phyloP scores from a whole-genome alignment of 2,888 invertebrate genomes.

The Drosophila planitibia region DNA sequence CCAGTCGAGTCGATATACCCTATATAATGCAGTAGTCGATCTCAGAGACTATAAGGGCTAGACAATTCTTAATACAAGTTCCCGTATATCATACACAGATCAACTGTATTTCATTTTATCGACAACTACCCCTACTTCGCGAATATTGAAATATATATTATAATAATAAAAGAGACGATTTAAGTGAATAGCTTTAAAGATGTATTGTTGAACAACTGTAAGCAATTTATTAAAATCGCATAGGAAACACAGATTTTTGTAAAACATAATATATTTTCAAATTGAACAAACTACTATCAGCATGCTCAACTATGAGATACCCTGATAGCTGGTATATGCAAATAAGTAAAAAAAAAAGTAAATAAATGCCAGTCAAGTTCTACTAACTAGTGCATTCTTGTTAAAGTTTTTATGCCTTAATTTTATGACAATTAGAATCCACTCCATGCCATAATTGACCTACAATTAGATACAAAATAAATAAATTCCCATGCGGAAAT shows the following conservation, averaged over 20 bases:
- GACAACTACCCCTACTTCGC: background rate
- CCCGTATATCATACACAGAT: background rate
- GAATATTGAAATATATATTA: background rate
- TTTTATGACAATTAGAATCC: constrained; percentile 5
- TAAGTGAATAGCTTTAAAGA: background rate
- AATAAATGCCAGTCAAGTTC: background rate
- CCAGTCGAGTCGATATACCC: background rate
- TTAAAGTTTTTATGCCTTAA: constrained; percentile 1
- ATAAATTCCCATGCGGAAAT: constrained; percentile 20
- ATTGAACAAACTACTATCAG: background rate
- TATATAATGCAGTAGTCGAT: background rate
- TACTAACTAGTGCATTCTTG: background rate
- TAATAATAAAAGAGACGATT: background rate
- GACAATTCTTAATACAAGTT: background rate
- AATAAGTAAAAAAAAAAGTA: too few relatives aligned
- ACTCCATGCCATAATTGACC: constrained; percentile 20
- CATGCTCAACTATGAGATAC: background rate
- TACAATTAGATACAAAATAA: constrained; percentile 12
- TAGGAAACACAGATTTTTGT: background rate
- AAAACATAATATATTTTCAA: background rate
- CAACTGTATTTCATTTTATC: background rate
- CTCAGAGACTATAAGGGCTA: background rate
- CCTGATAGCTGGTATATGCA: background rate
- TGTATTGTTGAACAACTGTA: background rate
- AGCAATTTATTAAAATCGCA: background rate